Base-by-base conservation (phyloP, 37 sponge, comb jelly and placozoan genomes). In the Beroe forskalii region DNA sequence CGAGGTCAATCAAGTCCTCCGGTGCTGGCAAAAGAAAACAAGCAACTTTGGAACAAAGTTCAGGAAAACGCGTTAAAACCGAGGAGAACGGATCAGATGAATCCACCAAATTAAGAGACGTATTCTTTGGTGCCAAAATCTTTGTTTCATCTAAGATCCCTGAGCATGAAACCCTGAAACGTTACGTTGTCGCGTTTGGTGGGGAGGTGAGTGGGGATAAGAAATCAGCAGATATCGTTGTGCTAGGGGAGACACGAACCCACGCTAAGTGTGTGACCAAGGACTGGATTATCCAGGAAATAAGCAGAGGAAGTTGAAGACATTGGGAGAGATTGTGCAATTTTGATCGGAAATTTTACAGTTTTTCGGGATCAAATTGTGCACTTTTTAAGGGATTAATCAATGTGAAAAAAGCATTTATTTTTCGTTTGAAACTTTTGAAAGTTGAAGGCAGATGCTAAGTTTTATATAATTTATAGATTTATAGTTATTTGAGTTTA, bases 181-280 rank as follows among this genome's bases (percentile, higher is more conserved):
- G 91, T n/a, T 91, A 91, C 41, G 38, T 75, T 22, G 64, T 91
- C 2, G 91, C 91, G 35, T 91, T 40, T 76, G 91, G 91, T 23
- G 91, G 91, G 35, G 83, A 76, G 36, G 62, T 76, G 19, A 32
- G 27, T 33, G 31, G 1, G 19, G 67, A 90, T 20, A 80, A 44
- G 86, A n/a, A 41, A n/a, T 1, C 42, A 23, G 86, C 86, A 20
- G 55, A 44, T 44, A 30, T 44, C 4, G 27, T 80, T 44, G 86
- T 80, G 44, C n/a, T 80, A 6, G 28, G 0, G 19, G 42, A 44
- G n/a, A 37, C 6, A 23, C 9, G 14, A 42, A n/a, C 55, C 9
- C 33, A 69, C 38, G 86, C 28, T 4, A 80, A 38, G 30, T 35
- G 37, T 20, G 86, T 80, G 2, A 80, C 86, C 55, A 80, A 80